Conservation (phyloP, 2,797 vertebrate species). For the Hemitrygon akajei region DNA sequence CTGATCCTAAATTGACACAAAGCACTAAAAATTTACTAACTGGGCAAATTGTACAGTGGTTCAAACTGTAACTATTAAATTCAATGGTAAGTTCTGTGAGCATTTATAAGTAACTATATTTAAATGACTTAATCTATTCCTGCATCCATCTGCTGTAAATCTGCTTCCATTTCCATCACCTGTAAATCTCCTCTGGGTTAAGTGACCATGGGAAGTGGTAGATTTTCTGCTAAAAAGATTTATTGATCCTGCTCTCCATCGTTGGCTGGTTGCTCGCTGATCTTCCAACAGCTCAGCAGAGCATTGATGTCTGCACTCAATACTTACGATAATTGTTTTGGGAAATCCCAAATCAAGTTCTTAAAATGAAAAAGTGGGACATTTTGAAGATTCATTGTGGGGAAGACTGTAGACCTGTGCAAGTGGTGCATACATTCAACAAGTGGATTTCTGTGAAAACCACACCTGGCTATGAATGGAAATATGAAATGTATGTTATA, state of each 20-base stretch:
- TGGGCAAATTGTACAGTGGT: background rate
- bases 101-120: background rate
- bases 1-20: background rate
- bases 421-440: background rate
- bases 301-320: constrained; percentile 46
- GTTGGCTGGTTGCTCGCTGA: constrained; percentile 47
- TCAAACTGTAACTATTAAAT: background rate
- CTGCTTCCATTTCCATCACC: background rate
- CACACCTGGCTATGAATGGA: background rate
- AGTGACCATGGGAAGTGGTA: constrained; percentile 49
- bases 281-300: constrained; percentile 48
- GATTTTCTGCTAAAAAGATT: constrained; percentile 49
- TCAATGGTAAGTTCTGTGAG: background rate
- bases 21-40: background rate
- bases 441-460: background rate
- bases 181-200: constrained; percentile 48
- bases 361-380: background rate
- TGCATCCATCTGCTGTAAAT: background rate
- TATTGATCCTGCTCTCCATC: constrained; percentile 47
- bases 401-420: background rate
- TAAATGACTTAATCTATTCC: background rate
- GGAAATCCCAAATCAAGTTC: constrained; percentile 40
- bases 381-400: background rate
- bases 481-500: background rate
- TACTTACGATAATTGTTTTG: constrained; percentile 47